Base-by-base conservation (phyloP, 2,888 invertebrate species). In the Drosophila mimetica region DNA sequence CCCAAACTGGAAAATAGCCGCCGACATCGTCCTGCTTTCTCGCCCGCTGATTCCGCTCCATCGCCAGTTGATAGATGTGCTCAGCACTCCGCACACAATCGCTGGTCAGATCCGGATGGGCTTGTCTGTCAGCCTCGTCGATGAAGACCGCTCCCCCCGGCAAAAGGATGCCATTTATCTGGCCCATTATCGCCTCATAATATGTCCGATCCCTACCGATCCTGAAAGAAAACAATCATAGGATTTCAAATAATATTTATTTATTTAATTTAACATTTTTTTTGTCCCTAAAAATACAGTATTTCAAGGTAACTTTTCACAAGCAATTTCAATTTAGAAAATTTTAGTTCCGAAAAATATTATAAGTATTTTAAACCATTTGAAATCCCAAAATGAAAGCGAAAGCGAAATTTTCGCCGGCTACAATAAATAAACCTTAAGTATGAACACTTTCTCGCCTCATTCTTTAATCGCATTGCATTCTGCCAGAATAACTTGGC, bases 1-100 rank as follows among this genome's bases (percentile, higher is more conserved):
- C 98, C 93, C 96, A 96, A 44, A 98, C 88, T 0, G 98, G 98
- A 89, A 97, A 97, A 84, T 95, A 94, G 54, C 94, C 94, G 0
- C 95, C 96, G 0, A 91, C 90, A 0, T 94, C 91, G 86, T 97
- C 96, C 54, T 94, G 90, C 85, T 94, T 89, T 58, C 93, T 89
- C 0, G 96, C 96, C 55, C 96, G 92, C 47, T 95, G 93, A 80
- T 94, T 96, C 54, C 94, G 90, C 85, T 94, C 89, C 60, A 93
- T 89, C 0, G 96, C 96, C 54, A 96, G 92, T 46, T 95, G 93
- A 81, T 94, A 94, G 58, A 96, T 94, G 42, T 93, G 91, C 75
- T 93, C 93, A 0, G 95, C 96, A 9, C 88, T 85, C 6, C 30
- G 16, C 0, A 95, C 95, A 89, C 95, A 97, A 3, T 96, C 95